phyloP scores from a whole-genome alignment of 92 coral and sea anemone genomes.

The Paragorgia papillata region DNA sequence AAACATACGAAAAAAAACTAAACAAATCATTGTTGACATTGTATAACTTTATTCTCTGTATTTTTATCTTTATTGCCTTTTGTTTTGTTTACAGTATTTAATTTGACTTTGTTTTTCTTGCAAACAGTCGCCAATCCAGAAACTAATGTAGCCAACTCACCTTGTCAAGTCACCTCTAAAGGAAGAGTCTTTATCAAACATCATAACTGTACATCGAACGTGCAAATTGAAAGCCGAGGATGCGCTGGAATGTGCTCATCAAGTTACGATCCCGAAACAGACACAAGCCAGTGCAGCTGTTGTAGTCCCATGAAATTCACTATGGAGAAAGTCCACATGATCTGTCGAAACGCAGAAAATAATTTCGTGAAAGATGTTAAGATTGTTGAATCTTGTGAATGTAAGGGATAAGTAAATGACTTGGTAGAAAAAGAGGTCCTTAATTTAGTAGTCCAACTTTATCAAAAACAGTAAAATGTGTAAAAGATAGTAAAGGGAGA shows the following conservation, averaged over 20 bases:
- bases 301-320: conserved; percentile 48
- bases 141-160: no score
- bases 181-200: conserved; percentile 8
- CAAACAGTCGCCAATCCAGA: conserved; percentile 51
- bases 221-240: conserved; percentile 23
- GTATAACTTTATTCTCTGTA: no score
- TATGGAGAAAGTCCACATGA: conserved; percentile 25
- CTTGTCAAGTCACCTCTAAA: conserved; percentile 21
- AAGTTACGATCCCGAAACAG: conserved; percentile 49
- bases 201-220: conserved; percentile 60
- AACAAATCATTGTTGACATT: no score
- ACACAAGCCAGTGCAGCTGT: conserved; percentile 57
- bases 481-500: no score
- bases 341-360: conserved; percentile 31
- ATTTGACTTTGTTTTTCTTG: background rate
- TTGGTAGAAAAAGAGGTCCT: background rate
- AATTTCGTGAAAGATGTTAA: conserved; percentile 49
- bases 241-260: conserved; percentile 64
- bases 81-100: background rate
- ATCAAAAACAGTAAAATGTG: no score
- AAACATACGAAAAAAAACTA: no score
- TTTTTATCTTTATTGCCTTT: no score
- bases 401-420: conserved; percentile 51
- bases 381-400: conserved; percentile 60
- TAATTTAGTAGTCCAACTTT: no score